Conservation (phyloP, 2,888 invertebrate species). For the Matsumyia berberina region DNA sequence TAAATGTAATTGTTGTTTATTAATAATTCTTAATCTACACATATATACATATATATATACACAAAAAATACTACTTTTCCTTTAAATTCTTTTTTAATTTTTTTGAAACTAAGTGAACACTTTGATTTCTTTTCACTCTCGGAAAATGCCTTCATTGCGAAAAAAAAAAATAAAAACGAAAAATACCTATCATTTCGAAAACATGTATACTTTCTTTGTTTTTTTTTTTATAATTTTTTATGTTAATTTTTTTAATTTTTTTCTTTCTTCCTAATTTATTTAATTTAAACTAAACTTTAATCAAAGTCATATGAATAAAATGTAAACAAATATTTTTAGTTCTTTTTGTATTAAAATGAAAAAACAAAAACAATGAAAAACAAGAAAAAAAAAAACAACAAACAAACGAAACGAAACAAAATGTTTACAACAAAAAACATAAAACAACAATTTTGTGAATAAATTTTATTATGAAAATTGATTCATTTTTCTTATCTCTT, state of each 20-base stretch:
- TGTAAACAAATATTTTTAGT: conserved; percentile 60
- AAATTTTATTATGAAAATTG: conserved; percentile 58
- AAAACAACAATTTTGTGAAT: conserved; percentile 41
- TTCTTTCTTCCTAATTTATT: conserved; percentile 69
- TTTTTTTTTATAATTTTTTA: conserved; percentile 1
- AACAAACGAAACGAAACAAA: conserved; percentile 34
- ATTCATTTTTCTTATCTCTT: conserved; percentile 58
- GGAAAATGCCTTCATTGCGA: conserved; percentile 33
- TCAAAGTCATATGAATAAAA: conserved; percentile 70
- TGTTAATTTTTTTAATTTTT: conserved; percentile 42
- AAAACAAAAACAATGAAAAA: background rate
- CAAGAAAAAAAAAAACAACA: conserved; percentile 17
- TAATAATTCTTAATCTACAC: conserved; percentile 41
- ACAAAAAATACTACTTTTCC: conserved; percentile 14
- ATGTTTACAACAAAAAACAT: conserved; percentile 30
- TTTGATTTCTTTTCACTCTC: conserved; percentile 13
- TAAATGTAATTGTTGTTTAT: conserved; percentile 50
- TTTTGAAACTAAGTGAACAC: background rate
- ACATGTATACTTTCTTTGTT: conserved; percentile 24
- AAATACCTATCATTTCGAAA: conserved; percentile 7
- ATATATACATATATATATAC: conserved; percentile 20
- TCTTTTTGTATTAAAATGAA: conserved; percentile 63
- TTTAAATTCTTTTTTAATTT: conserved; percentile 1
- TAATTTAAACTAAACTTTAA: conserved; percentile 62
- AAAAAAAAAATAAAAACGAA: conserved; percentile 9